Evolutionary conservation across 2,888 invertebrate species (phyloP), one percentile per base, ranked within the genome.

Genomic region (Thysanoteuthis rhombus): DNA sequence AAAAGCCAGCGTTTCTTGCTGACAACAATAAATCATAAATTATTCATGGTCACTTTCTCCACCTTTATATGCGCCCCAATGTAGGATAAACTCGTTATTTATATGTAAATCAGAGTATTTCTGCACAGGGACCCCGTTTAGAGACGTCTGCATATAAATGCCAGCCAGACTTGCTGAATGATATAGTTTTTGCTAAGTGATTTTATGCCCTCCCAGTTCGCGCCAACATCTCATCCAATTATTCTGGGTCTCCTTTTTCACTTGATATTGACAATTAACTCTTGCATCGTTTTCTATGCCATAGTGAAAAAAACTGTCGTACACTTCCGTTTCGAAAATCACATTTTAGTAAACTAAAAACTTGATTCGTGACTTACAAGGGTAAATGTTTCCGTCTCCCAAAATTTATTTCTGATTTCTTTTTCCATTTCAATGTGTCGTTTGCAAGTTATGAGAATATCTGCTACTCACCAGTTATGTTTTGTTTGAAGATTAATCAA

Each of bases 301-400:
- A 75, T n/a, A n/a, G 6, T n/a, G 16, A n/a, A 16, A 36, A 75
- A 0, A 58, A 10, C 4, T 16, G 0, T 75, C 36, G 16, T n/a
- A 36, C 3, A 0, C 12, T 36, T 75, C 36, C 16, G 75, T 19
- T n/a, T 75, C 0, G 12, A 16, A n/a, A n/a, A 4, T 75, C n/a
- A 36, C 75, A 75, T 75, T 75, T 75, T n/a, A 36, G 12, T 75
- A 75, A 75, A 75, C 25, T 52, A 22, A 52, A 52, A 52, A 52
- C 52, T 28, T 25, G n/a, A 75, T 75, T 36, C 36, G n/a, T 12
- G 1, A 16, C 36, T 75, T 75, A 75, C n/a, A 36, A n/a, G 12
- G 4, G 1, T 16, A 25, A n/a, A 16, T 4, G 0, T 75, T 75
- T n/a, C n/a, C 12, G 1, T 3, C 5, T 0, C 5, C 22, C 5